Evolutionary conservation across 2,888 invertebrate species (phyloP).

Genomic region (Plutella xylostella): DNA sequence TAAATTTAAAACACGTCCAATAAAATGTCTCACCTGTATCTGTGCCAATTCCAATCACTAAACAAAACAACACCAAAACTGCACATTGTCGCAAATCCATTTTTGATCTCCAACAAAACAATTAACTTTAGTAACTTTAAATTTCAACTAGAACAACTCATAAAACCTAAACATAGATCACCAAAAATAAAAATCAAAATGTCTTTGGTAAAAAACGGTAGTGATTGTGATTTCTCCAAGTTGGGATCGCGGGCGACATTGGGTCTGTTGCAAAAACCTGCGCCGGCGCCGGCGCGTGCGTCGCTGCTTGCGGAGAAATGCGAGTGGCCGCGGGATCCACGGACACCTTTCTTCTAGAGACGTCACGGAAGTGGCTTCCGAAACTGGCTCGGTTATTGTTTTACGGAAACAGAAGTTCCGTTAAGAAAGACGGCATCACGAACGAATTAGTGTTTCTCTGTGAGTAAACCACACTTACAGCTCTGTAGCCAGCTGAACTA

Average conservation of each 20-base stretch:
- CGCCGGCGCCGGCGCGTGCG: neutral
- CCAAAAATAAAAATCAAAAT: neutral
- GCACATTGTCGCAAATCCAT: conserved; percentile 34
- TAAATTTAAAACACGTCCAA: too few relatives aligned
- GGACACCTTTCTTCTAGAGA: neutral
- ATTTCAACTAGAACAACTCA: too few relatives aligned
- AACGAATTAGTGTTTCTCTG: too few relatives aligned
- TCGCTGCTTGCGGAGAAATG: neutral
- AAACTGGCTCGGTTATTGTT: too few relatives aligned
- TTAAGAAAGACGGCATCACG: too few relatives aligned
- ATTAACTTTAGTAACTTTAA: too few relatives aligned
- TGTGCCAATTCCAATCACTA: conserved; percentile 24
- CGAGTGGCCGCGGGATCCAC: neutral
- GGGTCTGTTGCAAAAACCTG: neutral
- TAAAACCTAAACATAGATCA: conserved; percentile 13
- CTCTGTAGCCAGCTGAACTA: too few relatives aligned
- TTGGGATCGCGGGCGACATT: conserved; percentile 14
- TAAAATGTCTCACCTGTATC: conserved; percentile 28
- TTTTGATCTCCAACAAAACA: too few relatives aligned
- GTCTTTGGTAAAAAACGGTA: neutral
- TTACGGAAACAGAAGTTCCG: too few relatives aligned
- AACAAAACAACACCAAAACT: conserved; percentile 26
- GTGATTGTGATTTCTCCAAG: conserved; percentile 13
- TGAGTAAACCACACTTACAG: too few relatives aligned
- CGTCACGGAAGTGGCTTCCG: too few relatives aligned